Percentiles rank a stretch among this genome's conserved stretches.
These are phyloP conservation scores for Hirundo rustica DNA, from an alignment of 2,797 vertebrate species.

Conservation along the genomic window DNA sequence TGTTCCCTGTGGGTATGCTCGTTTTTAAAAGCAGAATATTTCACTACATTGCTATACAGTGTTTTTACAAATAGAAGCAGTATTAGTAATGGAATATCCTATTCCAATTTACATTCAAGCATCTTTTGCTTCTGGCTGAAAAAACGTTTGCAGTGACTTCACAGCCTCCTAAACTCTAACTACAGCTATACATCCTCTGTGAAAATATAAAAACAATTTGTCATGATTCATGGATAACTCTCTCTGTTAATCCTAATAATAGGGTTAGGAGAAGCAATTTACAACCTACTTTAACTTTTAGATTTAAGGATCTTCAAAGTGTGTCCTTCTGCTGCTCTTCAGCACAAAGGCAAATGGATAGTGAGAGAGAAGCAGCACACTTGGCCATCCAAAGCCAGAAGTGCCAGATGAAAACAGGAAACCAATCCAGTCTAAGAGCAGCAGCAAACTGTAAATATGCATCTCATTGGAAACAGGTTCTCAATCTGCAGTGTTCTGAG, in stretches of 20 bases:
- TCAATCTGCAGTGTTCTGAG: conserved; percentile 10
- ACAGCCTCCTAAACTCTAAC: conserved; percentile 1
- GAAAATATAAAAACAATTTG: not conserved
- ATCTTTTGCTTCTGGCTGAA: conserved; percentile 1
- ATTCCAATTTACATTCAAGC: not conserved
- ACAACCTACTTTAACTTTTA: conserved; percentile 21
- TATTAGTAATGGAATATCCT: conserved; percentile 9
- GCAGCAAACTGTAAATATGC: conserved; percentile 5
- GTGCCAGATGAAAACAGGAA: conserved; percentile 45
- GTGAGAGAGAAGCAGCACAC: not conserved
- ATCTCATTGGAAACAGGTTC: conserved; percentile 13
- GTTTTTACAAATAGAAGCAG: not conserved
- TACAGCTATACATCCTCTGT: not conserved
- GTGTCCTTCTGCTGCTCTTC: not conserved
- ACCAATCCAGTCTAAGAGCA: not conserved
- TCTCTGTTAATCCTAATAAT: conserved; percentile 45
- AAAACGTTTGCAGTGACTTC: not conserved
- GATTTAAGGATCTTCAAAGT: not conserved
- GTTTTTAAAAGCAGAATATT: not conserved
- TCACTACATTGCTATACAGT: not conserved
- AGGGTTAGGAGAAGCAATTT: conserved; percentile 19
- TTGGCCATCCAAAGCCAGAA: not conserved
- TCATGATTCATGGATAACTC: conserved; percentile 8
- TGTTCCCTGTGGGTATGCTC: not conserved
- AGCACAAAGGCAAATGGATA: not conserved